Evolutionary conservation across 2,113 vertebrate species (phyloP), one percentile per base, ranked within the genome.

Genomic region (Hemiscyllium ocellatum): DNA sequence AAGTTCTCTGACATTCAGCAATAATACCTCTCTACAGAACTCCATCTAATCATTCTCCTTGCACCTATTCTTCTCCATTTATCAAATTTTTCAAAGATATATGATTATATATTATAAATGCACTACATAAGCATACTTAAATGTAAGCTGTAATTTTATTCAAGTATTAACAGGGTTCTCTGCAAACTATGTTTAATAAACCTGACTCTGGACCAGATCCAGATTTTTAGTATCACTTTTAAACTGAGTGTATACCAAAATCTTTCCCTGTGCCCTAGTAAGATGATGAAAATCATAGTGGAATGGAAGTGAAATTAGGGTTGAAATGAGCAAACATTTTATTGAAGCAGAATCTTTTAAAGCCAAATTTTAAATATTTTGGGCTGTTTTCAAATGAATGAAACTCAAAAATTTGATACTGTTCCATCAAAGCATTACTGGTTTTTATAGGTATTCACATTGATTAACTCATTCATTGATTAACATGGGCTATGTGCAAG

Each of bases 291-390:
- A 93, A 72, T 95, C 50, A 24, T 72, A 47, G 42, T 22, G 50
- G 94, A 24, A 24, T 95, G 66, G 3, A 94, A 95, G 69, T 66
- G 6, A 72, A 52, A 29, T 70, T 33, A 47, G 47, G 94, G 52
- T 52, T 72, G 66, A 17, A 47, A 69, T 20, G 12, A 95, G 69
- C 69, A 72, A 69, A 72, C 47, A 0, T 50, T 72, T 19, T 52
- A 72, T 33, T 95, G 15, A 72, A 52, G n/a, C 94, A 52, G 94
- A 17, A 93, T 52, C 22, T 37, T 72, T 95, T 72, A 13, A 33
- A 95, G 69, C 68, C 66, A 95, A 94, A 95, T 95, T 61, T 70
- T 29, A 50, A 13, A 72, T 29, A 70, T 47, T 95, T 95, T 95
- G 42, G 47, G 42, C 91, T 26, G 37, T 24, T 13, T 33, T 42